A percentile compares a stretch with the other conserved stretches of the same genome.
phyloP scores from a whole-genome alignment of 2,113 vertebrate genomes.

The Psittacula cyanocephala region DNA sequence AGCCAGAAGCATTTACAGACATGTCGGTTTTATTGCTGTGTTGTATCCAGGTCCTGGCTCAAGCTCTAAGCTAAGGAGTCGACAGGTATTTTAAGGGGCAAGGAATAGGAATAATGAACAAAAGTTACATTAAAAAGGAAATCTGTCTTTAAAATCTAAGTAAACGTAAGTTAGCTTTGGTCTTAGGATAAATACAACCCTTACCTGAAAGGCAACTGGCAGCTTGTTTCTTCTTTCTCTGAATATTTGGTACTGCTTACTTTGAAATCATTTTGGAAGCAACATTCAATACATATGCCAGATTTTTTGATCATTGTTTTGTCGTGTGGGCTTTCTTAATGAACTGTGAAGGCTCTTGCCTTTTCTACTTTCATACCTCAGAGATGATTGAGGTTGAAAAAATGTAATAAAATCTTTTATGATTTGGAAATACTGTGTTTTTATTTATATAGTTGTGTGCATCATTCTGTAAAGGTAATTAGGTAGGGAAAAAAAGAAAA shows the following conservation, averaged over 20 bases:
- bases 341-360: not conserved
- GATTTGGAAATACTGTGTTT: not conserved
- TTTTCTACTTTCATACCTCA: not conserved
- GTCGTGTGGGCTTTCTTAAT: not conserved
- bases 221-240: not conserved
- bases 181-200: not conserved
- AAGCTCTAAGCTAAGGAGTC: not conserved
- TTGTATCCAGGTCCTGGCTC: not conserved
- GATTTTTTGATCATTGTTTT: not conserved
- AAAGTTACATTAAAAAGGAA: not conserved
- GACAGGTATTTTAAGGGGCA: not conserved
- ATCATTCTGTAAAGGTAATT: not conserved
- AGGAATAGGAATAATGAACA: not conserved
- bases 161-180: not conserved
- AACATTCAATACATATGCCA: not conserved
- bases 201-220: not conserved
- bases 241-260: not conserved
- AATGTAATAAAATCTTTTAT: not conserved
- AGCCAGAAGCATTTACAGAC: not conserved
- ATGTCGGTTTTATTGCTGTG: not conserved
- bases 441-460: not conserved
- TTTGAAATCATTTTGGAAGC: not conserved
- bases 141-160: not conserved
- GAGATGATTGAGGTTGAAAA: not conserved
- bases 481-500: not conserved